Conservation (phyloP, 2,113 vertebrate genomes). For the Notechis scutatus region DNA sequence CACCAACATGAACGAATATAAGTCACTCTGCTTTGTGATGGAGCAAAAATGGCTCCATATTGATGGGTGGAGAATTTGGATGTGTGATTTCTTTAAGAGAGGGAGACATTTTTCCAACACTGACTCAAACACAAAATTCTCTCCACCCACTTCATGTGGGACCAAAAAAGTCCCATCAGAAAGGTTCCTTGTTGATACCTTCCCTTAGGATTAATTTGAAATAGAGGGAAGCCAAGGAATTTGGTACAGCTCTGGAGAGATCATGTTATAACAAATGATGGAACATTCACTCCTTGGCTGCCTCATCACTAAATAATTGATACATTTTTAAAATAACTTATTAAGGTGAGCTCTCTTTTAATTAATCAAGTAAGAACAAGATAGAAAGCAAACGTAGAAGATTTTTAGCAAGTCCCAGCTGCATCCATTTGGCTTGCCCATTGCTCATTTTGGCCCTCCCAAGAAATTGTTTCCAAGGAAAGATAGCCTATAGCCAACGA, state of each 20-base stretch:
- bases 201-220: not conserved
- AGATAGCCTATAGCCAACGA: not conserved
- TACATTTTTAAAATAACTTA: not conserved
- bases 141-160: not conserved
- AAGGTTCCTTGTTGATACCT: not conserved
- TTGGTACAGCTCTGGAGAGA: not conserved
- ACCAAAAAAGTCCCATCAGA: not conserved
- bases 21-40: not conserved
- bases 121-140: not conserved
- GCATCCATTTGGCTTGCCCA: not conserved
- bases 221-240: not conserved
- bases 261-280: not conserved
- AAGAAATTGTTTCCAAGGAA: not conserved
- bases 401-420: not conserved
- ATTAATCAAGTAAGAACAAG: not conserved
- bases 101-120: not conserved
- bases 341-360: not conserved
- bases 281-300: not conserved
- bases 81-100: not conserved
- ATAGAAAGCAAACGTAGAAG: not conserved
- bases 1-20: not conserved
- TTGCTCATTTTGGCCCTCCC: not conserved
- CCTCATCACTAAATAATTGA: not conserved
- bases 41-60: not conserved
- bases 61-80: not conserved